Conservation (phyloP, 2,888 invertebrate genomes). For the Agrotis segetum region DNA sequence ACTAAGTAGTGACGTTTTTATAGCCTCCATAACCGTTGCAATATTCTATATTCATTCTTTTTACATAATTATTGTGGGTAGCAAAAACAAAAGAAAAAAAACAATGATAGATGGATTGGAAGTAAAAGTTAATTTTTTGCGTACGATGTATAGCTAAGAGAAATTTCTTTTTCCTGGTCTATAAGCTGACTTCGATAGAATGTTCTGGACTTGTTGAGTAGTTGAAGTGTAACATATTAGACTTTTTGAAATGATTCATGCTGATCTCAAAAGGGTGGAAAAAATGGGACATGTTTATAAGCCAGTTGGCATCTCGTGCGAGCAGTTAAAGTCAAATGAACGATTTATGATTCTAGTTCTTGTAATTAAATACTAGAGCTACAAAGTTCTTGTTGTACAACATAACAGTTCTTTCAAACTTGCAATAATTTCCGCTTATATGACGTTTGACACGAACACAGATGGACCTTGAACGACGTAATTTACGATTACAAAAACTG, state of each 20-base stretch:
- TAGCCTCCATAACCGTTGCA: slow-evolving; percentile 58
- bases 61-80: slow-evolving; percentile 57
- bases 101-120: slow-evolving; percentile 61
- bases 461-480: slow-evolving; percentile 16
- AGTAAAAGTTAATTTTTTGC: slow-evolving; percentile 50
- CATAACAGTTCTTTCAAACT: slow-evolving; percentile 33
- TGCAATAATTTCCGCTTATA: slow-evolving; percentile 30
- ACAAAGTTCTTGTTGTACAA: slow-evolving; percentile 33
- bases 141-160: slow-evolving; percentile 24
- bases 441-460: slow-evolving; percentile 39
- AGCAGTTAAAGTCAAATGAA: slow-evolving; percentile 51
- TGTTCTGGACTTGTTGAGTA: slow-evolving; percentile 55
- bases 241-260: slow-evolving; percentile 51
- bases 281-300: slow-evolving; percentile 63
- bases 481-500: neutral
- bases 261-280: slow-evolving; percentile 48
- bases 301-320: slow-evolving; percentile 52
- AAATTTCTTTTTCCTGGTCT: slow-evolving; percentile 50
- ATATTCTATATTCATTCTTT: slow-evolving; percentile 56
- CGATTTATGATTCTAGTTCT: slow-evolving; percentile 52
- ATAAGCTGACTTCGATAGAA: slow-evolving; percentile 52
- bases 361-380: slow-evolving; percentile 48
- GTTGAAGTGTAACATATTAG: slow-evolving; percentile 63
- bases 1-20: slow-evolving; percentile 65
- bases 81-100: slow-evolving; percentile 46